Conservation (phyloP, 2,113 vertebrate species). For the Pseudorhombus dupliciocellatus region DNA sequence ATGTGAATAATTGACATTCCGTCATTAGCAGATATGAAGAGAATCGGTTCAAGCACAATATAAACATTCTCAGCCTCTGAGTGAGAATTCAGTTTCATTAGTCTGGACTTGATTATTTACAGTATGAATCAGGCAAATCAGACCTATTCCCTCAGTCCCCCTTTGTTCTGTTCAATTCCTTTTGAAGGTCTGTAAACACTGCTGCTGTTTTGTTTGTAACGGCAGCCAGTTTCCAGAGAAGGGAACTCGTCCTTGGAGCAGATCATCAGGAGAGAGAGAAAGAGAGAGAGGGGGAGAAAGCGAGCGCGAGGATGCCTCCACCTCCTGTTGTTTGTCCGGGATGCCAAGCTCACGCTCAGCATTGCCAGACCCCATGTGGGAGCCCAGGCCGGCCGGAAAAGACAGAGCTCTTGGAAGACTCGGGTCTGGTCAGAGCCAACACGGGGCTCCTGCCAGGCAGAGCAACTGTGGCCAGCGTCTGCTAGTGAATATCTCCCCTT, state of each 20-base stretch:
- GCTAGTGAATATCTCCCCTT: conserved; percentile 59
- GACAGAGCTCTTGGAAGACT: conserved; percentile 75
- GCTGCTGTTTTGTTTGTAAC: conserved; percentile 47
- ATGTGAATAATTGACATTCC: background rate
- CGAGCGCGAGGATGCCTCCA: conserved; percentile 64
- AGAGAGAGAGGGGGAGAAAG: conserved; percentile 57
- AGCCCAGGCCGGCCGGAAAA: conserved; percentile 79
- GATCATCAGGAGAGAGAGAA: conserved; percentile 61
- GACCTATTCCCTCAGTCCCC: conserved; percentile 28
- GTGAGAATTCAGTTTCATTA: conserved; percentile 39
- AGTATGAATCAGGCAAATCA: conserved; percentile 24
- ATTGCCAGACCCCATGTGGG: conserved; percentile 75
- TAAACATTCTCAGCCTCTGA: background rate
- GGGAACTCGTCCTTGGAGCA: conserved; percentile 72
- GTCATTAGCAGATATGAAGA: conserved; percentile 10
- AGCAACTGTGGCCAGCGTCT: conserved; percentile 73
- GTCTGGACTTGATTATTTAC: conserved; percentile 33
- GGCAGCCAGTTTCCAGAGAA: conserved; percentile 54
- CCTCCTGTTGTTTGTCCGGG: conserved; percentile 74
- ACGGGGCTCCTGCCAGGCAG: conserved; percentile 56
- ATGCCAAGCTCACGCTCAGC: conserved; percentile 69
- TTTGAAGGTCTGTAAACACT: conserved; percentile 55
- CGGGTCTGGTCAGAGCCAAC: conserved; percentile 52
- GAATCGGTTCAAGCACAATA: background rate
- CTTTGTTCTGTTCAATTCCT: conserved; percentile 57